Percentiles rank a stretch among this genome's conserved stretches.
Evolutionary conservation across 2,113 vertebrate species (phyloP).

Genomic region (Potamarius usumacintae): DNA sequence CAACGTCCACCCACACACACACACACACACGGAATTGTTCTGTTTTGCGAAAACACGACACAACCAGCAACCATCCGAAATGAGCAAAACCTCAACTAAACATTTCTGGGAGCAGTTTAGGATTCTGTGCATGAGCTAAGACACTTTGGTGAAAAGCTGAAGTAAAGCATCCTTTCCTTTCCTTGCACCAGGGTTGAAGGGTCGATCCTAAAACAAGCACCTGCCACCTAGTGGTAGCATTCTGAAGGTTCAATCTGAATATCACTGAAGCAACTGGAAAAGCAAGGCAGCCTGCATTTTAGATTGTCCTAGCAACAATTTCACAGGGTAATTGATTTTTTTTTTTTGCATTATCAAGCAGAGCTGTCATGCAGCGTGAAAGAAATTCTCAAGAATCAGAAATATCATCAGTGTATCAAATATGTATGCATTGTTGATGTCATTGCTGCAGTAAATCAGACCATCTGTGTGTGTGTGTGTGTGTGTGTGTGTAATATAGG

Average conservation of each 20-base stretch:
- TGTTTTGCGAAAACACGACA: not conserved
- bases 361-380: not conserved
- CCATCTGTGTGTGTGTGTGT: not conserved
- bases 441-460: not conserved
- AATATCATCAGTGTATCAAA: not conserved
- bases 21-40: no score
- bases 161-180: slow-evolving; percentile 11
- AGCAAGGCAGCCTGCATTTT: not conserved
- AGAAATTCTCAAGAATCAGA: not conserved
- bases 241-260: not conserved
- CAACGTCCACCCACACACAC: slow-evolving; percentile 43
- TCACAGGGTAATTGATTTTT: not conserved
- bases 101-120: not conserved
- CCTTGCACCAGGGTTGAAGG: not conserved
- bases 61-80: no score
- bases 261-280: not conserved
- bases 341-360: not conserved
- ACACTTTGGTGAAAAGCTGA: not conserved
- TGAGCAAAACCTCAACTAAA: not conserved
- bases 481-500: not conserved
- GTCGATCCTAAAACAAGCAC: slow-evolving; percentile 46
- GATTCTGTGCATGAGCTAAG: not conserved
- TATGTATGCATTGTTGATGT: not conserved
- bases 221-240: slow-evolving; percentile 72
- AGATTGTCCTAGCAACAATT: not conserved